A percentile compares a stretch with the other conserved stretches of the same genome.
Conservation (phyloP, 2,797 vertebrate species). For the Rhynchonycteris naso region DNA sequence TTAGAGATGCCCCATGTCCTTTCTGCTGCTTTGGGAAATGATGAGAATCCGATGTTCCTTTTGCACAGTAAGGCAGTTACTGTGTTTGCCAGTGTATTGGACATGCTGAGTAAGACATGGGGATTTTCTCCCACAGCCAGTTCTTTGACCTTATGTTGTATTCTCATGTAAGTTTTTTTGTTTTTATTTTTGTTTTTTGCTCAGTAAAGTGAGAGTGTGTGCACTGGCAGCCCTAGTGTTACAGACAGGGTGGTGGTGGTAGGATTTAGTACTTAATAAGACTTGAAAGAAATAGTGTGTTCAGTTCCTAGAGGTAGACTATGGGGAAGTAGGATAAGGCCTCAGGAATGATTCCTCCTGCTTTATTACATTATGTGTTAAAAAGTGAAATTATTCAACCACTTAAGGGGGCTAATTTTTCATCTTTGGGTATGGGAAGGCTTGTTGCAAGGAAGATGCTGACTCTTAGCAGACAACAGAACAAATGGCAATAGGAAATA, state of each 20-base stretch:
- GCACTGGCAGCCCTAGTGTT: constrained; percentile 76
- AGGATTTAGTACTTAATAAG: background rate
- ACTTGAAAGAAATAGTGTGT: constrained; percentile 27
- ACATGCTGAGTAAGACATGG: constrained; percentile 81
- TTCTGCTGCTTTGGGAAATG: constrained; percentile 82
- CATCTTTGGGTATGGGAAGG: constrained; percentile 73
- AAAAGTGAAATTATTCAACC: constrained; percentile 39
- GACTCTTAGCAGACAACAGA: constrained; percentile 80
- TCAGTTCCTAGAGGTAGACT: constrained; percentile 10
- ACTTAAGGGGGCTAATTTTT: constrained; percentile 57
- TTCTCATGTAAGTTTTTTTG: constrained; percentile 81
- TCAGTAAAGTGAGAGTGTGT: constrained; percentile 70
- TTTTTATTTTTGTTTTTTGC: constrained; percentile 73
- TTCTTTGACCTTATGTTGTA: constrained; percentile 82
- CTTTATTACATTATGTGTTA: constrained; percentile 34
- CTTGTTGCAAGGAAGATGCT: constrained; percentile 81
- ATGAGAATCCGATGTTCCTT: constrained; percentile 82
- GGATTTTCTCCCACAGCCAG: constrained; percentile 79
- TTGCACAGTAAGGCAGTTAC: constrained; percentile 81
- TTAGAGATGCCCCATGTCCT: constrained; percentile 82
- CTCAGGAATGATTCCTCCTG: constrained; percentile 31
- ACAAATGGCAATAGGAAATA: constrained; percentile 69
- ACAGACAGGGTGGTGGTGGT: constrained; percentile 40
- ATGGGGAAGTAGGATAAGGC: background rate
- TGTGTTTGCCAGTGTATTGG: constrained; percentile 80